Evolutionary conservation across 2,113 vertebrate genomes (phyloP), one percentile per base, ranked within the genome.

Genomic region (Chlamydotis undulata): DNA sequence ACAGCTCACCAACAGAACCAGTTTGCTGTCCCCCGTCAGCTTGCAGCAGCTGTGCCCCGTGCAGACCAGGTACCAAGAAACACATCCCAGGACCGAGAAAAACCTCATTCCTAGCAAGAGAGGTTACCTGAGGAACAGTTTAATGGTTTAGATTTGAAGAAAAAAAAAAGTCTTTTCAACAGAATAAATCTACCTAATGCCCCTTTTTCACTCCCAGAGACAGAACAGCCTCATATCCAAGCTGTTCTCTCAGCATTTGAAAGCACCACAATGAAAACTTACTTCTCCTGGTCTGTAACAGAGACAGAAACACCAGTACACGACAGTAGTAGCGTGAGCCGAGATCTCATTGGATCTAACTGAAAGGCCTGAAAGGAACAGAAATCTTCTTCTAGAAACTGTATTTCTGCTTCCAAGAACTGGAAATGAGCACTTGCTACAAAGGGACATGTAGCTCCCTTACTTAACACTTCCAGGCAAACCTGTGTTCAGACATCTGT

Each of bases 271-370:
- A 22, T 22, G 11, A 76, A 88, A 59, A 52, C 25, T n/a, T n/a
- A 18, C 39, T 50, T 52, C 39, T 19, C 50, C 52, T 43, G 33
- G 14, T 28, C 17, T 39, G 22, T 29, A 53, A 56, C 33, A 82
- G 15, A 75, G 86, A 74, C 41, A 64, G 74, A 61, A 84, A 69
- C 19, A 78, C 24, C 47, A 33, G 65, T 7, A 37, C 2, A 1
- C 3, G 55, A 53, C 1, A 41, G 41, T 45, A 59, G 57, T 14
- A 52, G 14, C 0, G 1, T 24, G 29, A 69, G 63, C 43, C 2
- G 39, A 65, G 45, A 29, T 39, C 59, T 79, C 68, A 56, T 9
- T 9, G 4, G 35, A 31, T 24, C 35, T 60, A 52, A 92, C 25
- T 1, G 4, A 41, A 85, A 33, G 4, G 9, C 56, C 37, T 17